Conservation (phyloP, 2,797 vertebrate genomes). For the Clamator glandarius region DNA sequence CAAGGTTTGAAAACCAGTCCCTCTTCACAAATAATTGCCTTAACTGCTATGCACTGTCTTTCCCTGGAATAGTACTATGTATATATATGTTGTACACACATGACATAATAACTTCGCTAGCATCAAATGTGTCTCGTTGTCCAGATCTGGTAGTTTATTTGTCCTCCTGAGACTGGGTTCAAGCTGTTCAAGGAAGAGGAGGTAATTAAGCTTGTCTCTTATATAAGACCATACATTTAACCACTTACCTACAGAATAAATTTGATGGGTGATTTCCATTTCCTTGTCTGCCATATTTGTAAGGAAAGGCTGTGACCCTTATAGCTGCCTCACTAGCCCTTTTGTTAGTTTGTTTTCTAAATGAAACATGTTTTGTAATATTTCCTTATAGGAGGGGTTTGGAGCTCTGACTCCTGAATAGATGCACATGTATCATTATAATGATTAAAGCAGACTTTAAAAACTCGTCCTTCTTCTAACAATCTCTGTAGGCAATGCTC, state of each 20-base stretch:
- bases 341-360: background rate
- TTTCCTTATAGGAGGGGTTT: background rate
- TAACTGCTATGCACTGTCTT: background rate
- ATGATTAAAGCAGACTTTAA: background rate
- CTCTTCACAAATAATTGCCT: background rate
- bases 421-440: background rate
- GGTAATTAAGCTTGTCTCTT: background rate
- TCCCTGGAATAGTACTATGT: background rate
- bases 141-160: background rate
- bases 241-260: background rate
- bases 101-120: background rate
- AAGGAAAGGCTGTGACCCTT: background rate
- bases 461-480: background rate
- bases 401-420: background rate
- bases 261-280: background rate
- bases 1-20: background rate
- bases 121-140: rapidly evolving
- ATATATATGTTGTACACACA: background rate
- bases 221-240: background rate
- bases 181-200: background rate
- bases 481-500: background rate
- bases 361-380: background rate
- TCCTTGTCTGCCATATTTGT: background rate
- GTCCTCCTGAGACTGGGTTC: background rate
- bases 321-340: background rate